Conservation (phyloP, 1,140 invertebrate genomes). For the fruit fly (Drosophila melanogaster) region Release_6_plus_ISO1_MT NT_037436.4:20887001-20887500, state of each 20-base stretch:
- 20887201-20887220: conserved; percentile 30
- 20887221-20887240: conserved; percentile 30
- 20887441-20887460: conserved; percentile 7
- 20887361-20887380: conserved; percentile 48
- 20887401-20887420: conserved; percentile 4
- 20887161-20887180: conserved; percentile 22
- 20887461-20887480: conserved; percentile 69
- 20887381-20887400: conserved; percentile 38
- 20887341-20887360: conserved; percentile 23
- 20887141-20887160: background rate
- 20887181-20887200: conserved; percentile 31
- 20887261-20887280: conserved; percentile 54
- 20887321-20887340: conserved; percentile 38
- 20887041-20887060: background rate
- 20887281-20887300: conserved; percentile 14
- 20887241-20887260: conserved; percentile 31
- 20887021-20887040: background rate
- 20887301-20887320: conserved; percentile 33
- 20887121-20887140: background rate
- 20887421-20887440: conserved; percentile 16
- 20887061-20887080: background rate
- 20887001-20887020: background rate
- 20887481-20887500: conserved; percentile 81
- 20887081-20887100: background rate
- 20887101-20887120: background rate